Conservation (phyloP, 2,888 invertebrate genomes). For the Brachypalpus laphriformis region DNA sequence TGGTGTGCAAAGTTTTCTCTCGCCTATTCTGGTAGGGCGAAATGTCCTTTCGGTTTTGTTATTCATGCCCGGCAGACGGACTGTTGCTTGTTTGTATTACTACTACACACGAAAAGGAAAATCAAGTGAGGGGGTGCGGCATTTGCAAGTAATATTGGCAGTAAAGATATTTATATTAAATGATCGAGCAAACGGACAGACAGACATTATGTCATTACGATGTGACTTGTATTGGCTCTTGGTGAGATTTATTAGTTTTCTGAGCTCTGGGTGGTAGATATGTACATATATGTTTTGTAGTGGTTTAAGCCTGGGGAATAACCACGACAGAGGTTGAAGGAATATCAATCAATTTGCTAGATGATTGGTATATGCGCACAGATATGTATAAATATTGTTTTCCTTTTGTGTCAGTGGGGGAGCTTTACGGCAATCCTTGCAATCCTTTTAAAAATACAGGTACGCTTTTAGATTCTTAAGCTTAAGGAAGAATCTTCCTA, state of each 20-base stretch:
- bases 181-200: constrained; percentile 46
- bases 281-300: constrained; percentile 21
- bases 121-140: constrained; percentile 8
- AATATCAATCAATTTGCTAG: constrained; percentile 48
- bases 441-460: too few relatives aligned
- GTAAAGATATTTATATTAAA: constrained; percentile 65
- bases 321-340: constrained; percentile 11
- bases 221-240: constrained; percentile 72
- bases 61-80: constrained; percentile 59
- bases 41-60: constrained; percentile 49
- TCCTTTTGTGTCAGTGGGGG: too few relatives aligned
- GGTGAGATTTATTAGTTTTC: constrained; percentile 73
- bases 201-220: constrained; percentile 50
- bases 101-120: constrained; percentile 31
- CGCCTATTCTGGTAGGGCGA: constrained; percentile 1
- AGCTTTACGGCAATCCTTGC: too few relatives aligned
- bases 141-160: constrained; percentile 47
- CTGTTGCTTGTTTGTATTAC: constrained; percentile 58
- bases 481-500: too few relatives aligned
- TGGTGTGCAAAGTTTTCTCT: constrained; percentile 51
- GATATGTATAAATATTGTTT: too few relatives aligned
- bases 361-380: background rate
- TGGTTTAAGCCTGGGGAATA: background rate
- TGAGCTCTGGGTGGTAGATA: constrained; percentile 55
- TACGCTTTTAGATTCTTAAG: too few relatives aligned